Evolutionary conservation across 1,140 invertebrate species (phyloP), one percentile per base, ranked within the genome.

Genomic region (Elymnias hypermnestra): DNA sequence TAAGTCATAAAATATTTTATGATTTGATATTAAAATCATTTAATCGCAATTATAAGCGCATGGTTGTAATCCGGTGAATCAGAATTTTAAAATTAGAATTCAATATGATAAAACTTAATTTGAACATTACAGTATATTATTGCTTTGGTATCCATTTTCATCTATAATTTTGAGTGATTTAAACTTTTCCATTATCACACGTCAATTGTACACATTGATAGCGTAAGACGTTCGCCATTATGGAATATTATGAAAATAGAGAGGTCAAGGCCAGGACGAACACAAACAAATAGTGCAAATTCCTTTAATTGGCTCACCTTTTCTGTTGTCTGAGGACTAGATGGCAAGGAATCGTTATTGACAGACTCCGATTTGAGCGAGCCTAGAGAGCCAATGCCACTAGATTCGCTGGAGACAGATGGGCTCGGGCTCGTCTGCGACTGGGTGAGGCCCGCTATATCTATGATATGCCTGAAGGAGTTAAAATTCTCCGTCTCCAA

Each of bases 181-280:
- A n/a, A 72, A 74, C 69, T 38, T 66, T 71, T 75, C 64, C 62
- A 70, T 72, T 75, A 75, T 74, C 73, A 72, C 52, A 53, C 57
- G 61, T 69, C 66, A 68, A 63, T 70, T 73, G 64, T 70, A 70
- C 63, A 73, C 65, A 77, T 64, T 75, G 75, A 78, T 78, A 77
- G 72, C 71, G 60, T 72, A 75, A 72, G 72, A 73, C 66, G 70
- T 74, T 74, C 78, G 82, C 82, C 78, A 85, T 85, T 83, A 85
- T 68, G 71, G 81, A 85, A 78, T 83, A 85, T 85, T 85, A 85
- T 85, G 82, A 85, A 85, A 83, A 85, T 78, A 82, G 82, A 81
- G 77, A 75, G 82, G 82, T 85, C 82, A 85, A 85, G 82, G 82
- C 75, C 82, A 85, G 67, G 69, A 81, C 79, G 53, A 68, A 76